Evolutionary conservation across 2,888 invertebrate genomes (phyloP), one percentile per base, ranked within the genome.

Genomic region (Silvanus unidentatus): DNA sequence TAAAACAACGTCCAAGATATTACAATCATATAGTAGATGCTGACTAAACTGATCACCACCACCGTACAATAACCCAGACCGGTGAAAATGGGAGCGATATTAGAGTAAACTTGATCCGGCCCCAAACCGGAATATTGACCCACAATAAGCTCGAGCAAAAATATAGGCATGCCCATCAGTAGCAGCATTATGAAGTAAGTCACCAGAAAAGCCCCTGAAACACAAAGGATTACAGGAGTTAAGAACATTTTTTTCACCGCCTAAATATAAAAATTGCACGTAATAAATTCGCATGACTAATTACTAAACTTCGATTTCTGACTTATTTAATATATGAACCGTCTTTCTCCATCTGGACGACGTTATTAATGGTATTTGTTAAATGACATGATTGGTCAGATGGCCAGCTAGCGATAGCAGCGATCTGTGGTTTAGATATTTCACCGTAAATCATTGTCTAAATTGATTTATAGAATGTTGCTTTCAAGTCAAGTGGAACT

Each of bases 111-210:
- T 53, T 78, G 71, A 34, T 80, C 69, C 0, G 90, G 88, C 0
- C 90, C 89, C 0, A 85, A 65, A 2, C 86, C 86, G 1, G 84
- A 78, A 65, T 81, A 91, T 64, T 91, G 90, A 1, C 90, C 91
- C 13, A 90, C 72, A 35, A 83, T 82, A 28, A 89, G 71, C 65
- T 91, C 90, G 66, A 90, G 72, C 61, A 81, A 85, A 66, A 90
- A 89, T 57, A 91, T 78, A 1, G 89, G 89, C 47, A 88, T 76
- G 1, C 89, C 89, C 64, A 86, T 83, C 22, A 82, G 72, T n/a
- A 86, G 60, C 57, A 87, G 71, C 84, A 88, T 86, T 39, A 88
- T 64, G 45, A 83, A 71, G 66, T 87, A 88, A 0, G 86, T 84
- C 40, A 88, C 76, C 6, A 88, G 73, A 63, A 88, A 88, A 1